phyloP scores from a whole-genome alignment of 1,140 invertebrate genomes.

The Apolygus lucorum region DNA sequence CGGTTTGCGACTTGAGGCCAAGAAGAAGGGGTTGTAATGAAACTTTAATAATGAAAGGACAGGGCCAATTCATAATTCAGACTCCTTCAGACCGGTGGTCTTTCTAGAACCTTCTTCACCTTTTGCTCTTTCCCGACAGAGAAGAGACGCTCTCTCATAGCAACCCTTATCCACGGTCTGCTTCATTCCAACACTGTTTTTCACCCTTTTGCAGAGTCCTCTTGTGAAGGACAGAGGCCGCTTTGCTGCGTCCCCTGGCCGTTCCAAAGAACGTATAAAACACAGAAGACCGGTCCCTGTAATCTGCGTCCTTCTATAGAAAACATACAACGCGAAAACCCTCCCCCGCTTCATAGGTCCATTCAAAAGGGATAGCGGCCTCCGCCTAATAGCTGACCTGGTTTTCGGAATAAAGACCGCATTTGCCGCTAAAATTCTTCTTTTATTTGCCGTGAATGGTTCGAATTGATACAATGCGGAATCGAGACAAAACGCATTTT shows the following conservation, averaged over 20 bases:
- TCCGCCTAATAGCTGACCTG: not conserved
- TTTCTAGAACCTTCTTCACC: slow-evolving; percentile 8
- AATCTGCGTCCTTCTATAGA: slow-evolving; percentile 1
- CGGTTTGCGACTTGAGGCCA: not conserved
- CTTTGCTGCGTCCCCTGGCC: too few relatives aligned
- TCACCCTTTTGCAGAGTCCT: not conserved
- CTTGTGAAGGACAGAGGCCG: not conserved
- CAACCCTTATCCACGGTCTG: not conserved
- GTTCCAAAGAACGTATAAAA: not conserved
- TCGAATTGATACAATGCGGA: too few relatives aligned
- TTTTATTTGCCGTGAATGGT: too few relatives aligned
- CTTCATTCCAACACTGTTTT: not conserved
- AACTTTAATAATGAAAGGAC: slow-evolving; percentile 15
- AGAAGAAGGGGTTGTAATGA: slow-evolving; percentile 5
- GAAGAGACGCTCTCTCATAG: not conserved
- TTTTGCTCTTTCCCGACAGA: not conserved
- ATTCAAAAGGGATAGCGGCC: too few relatives aligned
- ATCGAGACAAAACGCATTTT: too few relatives aligned
- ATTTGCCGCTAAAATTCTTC: not conserved
- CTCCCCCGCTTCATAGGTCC: not conserved
- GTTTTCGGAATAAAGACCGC: not conserved
- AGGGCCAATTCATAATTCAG: slow-evolving; percentile 15
- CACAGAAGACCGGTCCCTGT: not conserved
- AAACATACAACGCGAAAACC: not conserved
- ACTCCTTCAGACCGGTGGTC: slow-evolving; percentile 9